These are phyloP conservation scores for Sebastes wilsoni DNA, from an alignment of 2,797 vertebrate genomes.

Conservation along the genomic window DNA sequence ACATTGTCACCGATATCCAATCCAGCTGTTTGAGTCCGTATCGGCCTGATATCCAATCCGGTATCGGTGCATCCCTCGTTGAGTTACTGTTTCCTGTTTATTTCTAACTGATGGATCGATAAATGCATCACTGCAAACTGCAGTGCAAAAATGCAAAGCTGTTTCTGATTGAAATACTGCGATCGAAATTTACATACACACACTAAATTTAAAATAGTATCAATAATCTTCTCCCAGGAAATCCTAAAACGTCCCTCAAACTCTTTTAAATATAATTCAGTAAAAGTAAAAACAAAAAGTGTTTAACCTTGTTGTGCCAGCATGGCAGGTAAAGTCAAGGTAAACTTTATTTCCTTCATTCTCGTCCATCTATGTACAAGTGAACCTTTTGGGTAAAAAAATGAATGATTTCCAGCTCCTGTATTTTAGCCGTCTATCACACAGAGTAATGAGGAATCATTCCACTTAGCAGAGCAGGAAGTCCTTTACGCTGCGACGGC, in stretches of 20 bases:
- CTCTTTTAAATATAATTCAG: background rate
- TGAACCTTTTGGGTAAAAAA: background rate
- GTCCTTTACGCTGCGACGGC: slow-evolving; percentile 6
- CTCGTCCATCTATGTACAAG: background rate
- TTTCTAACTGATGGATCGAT: no score
- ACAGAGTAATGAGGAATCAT: background rate
- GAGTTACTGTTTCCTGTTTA: no score
- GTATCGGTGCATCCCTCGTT: no score
- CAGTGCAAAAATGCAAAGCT: no score
- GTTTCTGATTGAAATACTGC: no score
- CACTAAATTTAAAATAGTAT: no score
- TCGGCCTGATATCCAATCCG: no score
- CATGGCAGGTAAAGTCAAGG: background rate
- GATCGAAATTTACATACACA: no score
- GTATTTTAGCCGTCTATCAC: slow-evolving; percentile 2
- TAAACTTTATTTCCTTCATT: background rate
- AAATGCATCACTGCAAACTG: no score
- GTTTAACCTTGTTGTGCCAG: no score
- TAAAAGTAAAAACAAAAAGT: background rate
- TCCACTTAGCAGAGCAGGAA: slow-evolving; percentile 24
- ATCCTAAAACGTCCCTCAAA: background rate
- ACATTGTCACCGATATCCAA: no score
- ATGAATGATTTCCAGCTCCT: background rate
- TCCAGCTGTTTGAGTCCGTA: no score
- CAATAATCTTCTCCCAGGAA: background rate